phyloP scores from a whole-genome alignment of 2,888 invertebrate species.

The Idaea biselata region DNA sequence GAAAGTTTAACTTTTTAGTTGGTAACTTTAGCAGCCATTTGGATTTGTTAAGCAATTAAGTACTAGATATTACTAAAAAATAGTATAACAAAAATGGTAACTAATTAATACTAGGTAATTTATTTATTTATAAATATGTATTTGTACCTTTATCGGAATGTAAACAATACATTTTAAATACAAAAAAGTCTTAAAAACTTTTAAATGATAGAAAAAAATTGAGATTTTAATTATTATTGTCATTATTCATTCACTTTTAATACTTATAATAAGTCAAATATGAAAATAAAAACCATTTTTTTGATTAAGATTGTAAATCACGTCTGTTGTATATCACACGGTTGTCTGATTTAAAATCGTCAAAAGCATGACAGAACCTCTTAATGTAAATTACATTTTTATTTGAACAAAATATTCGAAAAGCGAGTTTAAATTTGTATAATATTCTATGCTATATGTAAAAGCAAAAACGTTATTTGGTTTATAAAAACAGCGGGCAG shows the following conservation, averaged over 20 bases:
- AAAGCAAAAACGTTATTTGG: constrained; percentile 19
- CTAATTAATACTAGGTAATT: constrained; percentile 50
- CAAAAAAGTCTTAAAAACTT: not conserved
- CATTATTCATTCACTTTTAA: not conserved
- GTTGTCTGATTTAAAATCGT: not conserved
- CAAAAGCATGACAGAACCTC: not conserved
- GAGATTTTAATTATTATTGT: not conserved
- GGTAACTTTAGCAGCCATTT: constrained; percentile 3
- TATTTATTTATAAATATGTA: constrained; percentile 20
- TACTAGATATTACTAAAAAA: constrained; percentile 14
- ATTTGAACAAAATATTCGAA: not conserved
- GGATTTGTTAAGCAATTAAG: not conserved
- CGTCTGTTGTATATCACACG: not conserved
- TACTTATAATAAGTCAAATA: not conserved
- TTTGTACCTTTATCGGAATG: constrained; percentile 46
- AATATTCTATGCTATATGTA: not conserved
- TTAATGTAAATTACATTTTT: not conserved
- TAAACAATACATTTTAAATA: constrained; percentile 5
- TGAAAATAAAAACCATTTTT: not conserved
- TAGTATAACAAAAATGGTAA: constrained; percentile 43
- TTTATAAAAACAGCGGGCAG: constrained; percentile 27
- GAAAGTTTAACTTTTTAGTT: not conserved
- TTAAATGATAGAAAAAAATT: not conserved
- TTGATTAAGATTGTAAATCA: not conserved
- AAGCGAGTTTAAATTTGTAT: not conserved